These are phyloP conservation scores for Eilema depressum DNA, from an alignment of 2,888 invertebrate species.

Conservation along the genomic window DNA sequence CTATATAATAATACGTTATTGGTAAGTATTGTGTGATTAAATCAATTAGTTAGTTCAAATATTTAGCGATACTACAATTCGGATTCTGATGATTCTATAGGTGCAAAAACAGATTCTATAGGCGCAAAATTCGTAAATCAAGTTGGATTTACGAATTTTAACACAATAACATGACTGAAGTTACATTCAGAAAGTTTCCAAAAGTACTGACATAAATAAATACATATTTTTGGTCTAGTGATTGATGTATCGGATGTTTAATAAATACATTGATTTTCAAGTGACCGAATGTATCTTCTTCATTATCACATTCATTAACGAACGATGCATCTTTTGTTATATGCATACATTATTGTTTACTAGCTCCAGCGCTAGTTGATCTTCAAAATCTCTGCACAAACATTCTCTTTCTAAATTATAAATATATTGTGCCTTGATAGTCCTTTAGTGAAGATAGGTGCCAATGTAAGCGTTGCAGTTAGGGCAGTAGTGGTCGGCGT, in stretches of 20 bases:
- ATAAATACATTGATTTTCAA: neutral
- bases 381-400: neutral
- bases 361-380: neutral
- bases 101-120: too few relatives aligned
- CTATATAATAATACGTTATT: too few relatives aligned
- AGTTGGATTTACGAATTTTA: too few relatives aligned
- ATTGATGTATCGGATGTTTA: too few relatives aligned
- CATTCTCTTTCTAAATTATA: neutral
- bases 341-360: neutral
- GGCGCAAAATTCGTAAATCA: too few relatives aligned
- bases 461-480: conserved; percentile 85
- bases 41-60: too few relatives aligned
- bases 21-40: too few relatives aligned
- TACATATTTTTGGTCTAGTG: too few relatives aligned
- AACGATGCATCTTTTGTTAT: neutral
- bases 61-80: too few relatives aligned
- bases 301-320: neutral
- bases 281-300: neutral
- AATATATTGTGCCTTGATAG: neutral
- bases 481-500: conserved; percentile 86
- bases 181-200: too few relatives aligned
- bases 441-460: conserved; percentile 54
- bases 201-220: too few relatives aligned
- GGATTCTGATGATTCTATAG: too few relatives aligned
- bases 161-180: neutral